These are phyloP conservation scores for Perizoma affinitatum DNA, from an alignment of 2,888 invertebrate species.

Conservation along the genomic window DNA sequence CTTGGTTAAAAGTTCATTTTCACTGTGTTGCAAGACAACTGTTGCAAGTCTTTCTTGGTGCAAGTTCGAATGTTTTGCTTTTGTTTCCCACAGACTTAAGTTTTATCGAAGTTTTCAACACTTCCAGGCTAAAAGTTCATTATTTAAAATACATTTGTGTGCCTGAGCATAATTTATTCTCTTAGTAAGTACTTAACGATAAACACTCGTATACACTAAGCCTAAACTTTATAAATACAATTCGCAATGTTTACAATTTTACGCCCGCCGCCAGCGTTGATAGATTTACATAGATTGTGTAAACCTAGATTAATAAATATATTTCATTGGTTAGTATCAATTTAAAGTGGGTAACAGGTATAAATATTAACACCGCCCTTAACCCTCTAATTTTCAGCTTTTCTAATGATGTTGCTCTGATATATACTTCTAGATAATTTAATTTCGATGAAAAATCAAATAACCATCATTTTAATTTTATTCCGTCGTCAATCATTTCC, in stretches of 20 bases:
- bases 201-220: not conserved
- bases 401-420: too few relatives aligned
- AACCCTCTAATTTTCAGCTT: too few relatives aligned
- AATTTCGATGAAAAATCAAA: not conserved
- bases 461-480: not conserved
- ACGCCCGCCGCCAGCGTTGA: constrained; percentile 1
- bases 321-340: too few relatives aligned
- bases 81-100: not conserved
- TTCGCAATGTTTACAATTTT: not conserved
- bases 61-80: not conserved
- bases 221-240: constrained; percentile 1
- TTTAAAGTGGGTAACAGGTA: too few relatives aligned
- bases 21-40: constrained; percentile 5
- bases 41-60: constrained; percentile 3
- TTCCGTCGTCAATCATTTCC: too few relatives aligned
- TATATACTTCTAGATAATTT: too few relatives aligned
- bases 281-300: not conserved
- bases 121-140: too few relatives aligned
- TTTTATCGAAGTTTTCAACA: not conserved
- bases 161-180: not conserved
- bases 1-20: constrained; percentile 5
- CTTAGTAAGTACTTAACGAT: not conserved
- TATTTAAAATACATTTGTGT: not conserved
- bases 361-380: too few relatives aligned
- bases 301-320: too few relatives aligned